Evolutionary conservation across 1,140 invertebrate species (phyloP).

Genomic region (Drosophila bifasciata): DNA sequence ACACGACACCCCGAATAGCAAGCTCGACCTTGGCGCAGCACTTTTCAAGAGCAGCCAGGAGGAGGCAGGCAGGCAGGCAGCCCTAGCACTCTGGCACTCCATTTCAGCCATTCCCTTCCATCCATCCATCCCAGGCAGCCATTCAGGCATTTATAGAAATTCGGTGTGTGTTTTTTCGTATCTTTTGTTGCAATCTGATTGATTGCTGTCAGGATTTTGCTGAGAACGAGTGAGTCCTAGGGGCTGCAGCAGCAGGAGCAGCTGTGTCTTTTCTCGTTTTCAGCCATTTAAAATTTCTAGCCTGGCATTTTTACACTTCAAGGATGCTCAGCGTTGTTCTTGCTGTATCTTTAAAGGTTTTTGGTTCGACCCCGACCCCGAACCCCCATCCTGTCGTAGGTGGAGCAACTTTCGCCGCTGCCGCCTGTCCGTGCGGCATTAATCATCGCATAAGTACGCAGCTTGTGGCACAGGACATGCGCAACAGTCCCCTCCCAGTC

Average conservation of each 20-base stretch:
- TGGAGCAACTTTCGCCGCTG: conserved; percentile 67
- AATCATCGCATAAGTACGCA: conserved; percentile 67
- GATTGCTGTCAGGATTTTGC: conserved; percentile 71
- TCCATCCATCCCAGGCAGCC: conserved; percentile 25
- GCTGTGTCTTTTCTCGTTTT: conserved; percentile 22
- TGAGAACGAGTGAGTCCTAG: conserved; percentile 48
- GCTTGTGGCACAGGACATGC: conserved; percentile 71
- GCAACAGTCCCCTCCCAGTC: conserved; percentile 57
- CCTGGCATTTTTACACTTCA: conserved; percentile 51
- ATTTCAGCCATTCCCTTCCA: neutral
- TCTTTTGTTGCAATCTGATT: conserved; percentile 80
- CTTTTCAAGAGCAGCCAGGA: conserved; percentile 50
- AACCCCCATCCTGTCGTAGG: conserved; percentile 33
- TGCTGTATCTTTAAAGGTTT: conserved; percentile 8
- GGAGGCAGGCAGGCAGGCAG: conserved; percentile 4
- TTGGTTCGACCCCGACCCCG: too few species aligned
- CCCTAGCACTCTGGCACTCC: too few species aligned
- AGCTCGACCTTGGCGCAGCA: conserved; percentile 61
- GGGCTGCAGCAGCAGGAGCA: conserved; percentile 35
- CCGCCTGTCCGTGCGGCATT: conserved; percentile 44
- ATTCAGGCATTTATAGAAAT: conserved; percentile 62
- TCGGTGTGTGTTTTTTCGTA: conserved; percentile 31
- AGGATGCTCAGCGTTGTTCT: conserved; percentile 12
- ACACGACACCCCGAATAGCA: conserved; percentile 41
- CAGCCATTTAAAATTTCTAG: conserved; percentile 60